These are phyloP conservation scores for Halictus ligatus DNA, from an alignment of 2,888 invertebrate genomes.

Conservation along the genomic window DNA sequence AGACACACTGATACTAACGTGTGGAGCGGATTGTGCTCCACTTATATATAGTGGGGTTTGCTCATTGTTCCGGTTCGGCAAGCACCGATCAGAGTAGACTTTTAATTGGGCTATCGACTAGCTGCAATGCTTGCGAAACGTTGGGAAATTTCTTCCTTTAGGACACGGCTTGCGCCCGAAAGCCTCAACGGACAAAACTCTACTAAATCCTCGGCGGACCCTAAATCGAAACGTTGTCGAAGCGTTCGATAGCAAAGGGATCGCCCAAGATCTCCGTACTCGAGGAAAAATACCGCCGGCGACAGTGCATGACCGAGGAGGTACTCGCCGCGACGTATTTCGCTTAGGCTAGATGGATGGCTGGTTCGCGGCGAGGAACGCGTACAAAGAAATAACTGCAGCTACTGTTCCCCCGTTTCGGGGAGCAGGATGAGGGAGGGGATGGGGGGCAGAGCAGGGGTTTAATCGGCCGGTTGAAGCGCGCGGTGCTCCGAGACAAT, in stretches of 20 bases:
- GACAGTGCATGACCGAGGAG: neutral
- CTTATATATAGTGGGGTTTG: too few species aligned
- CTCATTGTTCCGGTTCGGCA: too few species aligned
- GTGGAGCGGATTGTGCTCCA: too few species aligned
- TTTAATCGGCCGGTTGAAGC: constrained; percentile 67
- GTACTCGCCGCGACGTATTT: neutral
- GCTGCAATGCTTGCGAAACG: too few species aligned
- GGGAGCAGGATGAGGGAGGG: neutral
- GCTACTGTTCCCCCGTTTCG: constrained; percentile 49
- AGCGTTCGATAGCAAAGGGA: neutral
- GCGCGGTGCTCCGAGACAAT: constrained; percentile 65
- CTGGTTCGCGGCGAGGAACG: neutral
- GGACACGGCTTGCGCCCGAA: too few species aligned
- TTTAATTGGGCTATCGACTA: too few species aligned
- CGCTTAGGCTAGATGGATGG: neutral
- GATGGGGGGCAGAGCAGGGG: constrained; percentile 41
- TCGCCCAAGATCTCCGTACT: too few species aligned
- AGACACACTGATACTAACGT: too few species aligned
- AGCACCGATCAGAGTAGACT: too few species aligned
- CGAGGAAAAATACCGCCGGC: neutral
- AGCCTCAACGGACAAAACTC: too few species aligned
- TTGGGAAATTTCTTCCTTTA: too few species aligned
- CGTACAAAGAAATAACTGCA: constrained; percentile 55
- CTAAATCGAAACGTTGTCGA: neutral
- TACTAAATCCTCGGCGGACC: too few species aligned